Evolutionary conservation across 2,113 vertebrate genomes (phyloP).

Genomic region (Orthochromis malagaraziensis): DNA sequence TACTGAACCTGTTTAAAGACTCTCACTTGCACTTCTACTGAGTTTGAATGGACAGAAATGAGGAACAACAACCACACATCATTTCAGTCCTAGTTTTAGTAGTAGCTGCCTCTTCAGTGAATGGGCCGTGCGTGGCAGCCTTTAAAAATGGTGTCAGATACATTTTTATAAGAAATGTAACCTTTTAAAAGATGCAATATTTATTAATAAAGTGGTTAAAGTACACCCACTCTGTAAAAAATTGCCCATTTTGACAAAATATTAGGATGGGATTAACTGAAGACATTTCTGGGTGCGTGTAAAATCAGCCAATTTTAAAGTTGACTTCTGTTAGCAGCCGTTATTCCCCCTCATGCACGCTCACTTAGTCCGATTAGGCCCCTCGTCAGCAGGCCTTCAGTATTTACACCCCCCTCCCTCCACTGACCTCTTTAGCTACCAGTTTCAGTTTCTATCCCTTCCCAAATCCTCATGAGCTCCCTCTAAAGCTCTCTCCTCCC

Average conservation of each 20-base stretch:
- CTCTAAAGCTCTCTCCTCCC: conserved; percentile 6
- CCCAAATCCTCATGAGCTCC: conserved; percentile 33
- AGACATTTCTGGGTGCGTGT: not conserved
- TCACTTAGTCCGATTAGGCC: not conserved
- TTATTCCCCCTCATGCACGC: not conserved
- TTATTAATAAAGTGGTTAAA: not conserved
- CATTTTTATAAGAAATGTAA: not conserved
- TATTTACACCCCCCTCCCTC: not conserved
- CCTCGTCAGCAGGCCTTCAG: not conserved
- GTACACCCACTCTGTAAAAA: not conserved
- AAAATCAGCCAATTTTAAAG: not conserved
- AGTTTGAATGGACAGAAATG: not conserved
- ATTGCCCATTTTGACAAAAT: not conserved
- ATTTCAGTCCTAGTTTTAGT: not conserved
- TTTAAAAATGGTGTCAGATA: not conserved
- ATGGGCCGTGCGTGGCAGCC: not conserved
- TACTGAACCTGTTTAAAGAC: not conserved
- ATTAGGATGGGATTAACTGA: not conserved
- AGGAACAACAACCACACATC: not conserved
- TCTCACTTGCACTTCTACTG: not conserved
- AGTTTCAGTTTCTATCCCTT: conserved; percentile 51
- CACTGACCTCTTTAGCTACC: conserved; percentile 41
- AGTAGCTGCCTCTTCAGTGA: not conserved
- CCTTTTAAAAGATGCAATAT: not conserved
- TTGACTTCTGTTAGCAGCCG: not conserved